Conservation (phyloP, 2,113 vertebrate genomes). For the Halcyon senegalensis region DNA sequence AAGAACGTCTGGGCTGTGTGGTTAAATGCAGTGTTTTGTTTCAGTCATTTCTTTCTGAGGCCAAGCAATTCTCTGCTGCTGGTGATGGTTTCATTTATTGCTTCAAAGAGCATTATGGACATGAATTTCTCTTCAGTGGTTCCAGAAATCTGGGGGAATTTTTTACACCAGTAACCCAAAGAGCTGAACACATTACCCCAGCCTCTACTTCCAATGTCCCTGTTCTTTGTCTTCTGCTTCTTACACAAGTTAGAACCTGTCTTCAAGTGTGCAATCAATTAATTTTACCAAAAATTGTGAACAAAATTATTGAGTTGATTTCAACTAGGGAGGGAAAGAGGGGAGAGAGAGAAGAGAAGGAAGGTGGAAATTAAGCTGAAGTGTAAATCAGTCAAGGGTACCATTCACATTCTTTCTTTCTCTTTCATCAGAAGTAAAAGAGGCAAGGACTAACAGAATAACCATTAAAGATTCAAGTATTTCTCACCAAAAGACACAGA, state of each 20-base stretch:
- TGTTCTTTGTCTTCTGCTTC: background rate
- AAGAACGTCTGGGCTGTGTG: background rate
- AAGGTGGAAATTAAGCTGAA: constrained; percentile 66
- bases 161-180: background rate
- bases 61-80: background rate
- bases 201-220: background rate
- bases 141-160: background rate
- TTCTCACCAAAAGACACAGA: constrained; percentile 35
- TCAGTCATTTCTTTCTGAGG: background rate
- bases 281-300: constrained; percentile 55
- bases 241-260: background rate
- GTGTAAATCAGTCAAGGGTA: constrained; percentile 64
- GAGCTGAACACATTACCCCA: background rate
- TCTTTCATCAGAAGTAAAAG: constrained; percentile 72
- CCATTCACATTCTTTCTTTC: constrained; percentile 51
- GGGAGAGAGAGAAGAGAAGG: background rate
- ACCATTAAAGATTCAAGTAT: constrained; percentile 55
- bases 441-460: constrained; percentile 64
- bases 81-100: background rate
- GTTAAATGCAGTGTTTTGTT: background rate
- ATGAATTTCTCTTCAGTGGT: background rate
- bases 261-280: constrained; percentile 46
- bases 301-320: constrained; percentile 65
- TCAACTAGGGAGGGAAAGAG: constrained; percentile 39
- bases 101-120: background rate